phyloP scores from a whole-genome alignment of 2,113 vertebrate genomes.

The Trichechus manatus region DNA sequence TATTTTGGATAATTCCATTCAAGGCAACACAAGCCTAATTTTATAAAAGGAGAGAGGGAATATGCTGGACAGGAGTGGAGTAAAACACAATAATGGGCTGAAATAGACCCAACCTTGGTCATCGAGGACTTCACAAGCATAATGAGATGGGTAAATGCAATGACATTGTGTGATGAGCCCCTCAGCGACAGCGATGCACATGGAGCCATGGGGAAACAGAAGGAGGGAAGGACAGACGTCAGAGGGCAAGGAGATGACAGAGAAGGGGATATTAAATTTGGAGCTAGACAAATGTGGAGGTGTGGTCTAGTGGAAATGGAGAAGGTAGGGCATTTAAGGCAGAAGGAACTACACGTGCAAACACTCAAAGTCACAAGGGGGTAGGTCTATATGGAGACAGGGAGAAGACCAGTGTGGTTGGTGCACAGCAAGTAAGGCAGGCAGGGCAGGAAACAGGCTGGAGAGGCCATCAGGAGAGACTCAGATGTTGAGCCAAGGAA shows the following conservation, averaged over 20 bases:
- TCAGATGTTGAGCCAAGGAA: not conserved
- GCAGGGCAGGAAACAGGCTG: not conserved
- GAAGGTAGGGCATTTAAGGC: not conserved
- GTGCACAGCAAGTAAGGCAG: not conserved
- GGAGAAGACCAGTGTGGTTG: not conserved
- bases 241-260: not conserved
- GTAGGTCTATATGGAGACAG: not conserved
- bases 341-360: not conserved
- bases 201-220: rapidly evolving
- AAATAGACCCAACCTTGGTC: not conserved
- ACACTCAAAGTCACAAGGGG: not conserved
- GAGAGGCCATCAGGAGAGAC: no score
- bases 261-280: not conserved
- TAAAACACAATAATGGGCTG: not conserved
- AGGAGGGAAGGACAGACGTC: not conserved
- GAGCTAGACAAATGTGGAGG: not conserved
- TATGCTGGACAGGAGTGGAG: not conserved
- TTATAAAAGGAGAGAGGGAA: not conserved
- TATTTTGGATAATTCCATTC: not conserved
- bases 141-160: not conserved
- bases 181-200: not conserved
- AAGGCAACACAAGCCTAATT: not conserved
- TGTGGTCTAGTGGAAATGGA: not conserved
- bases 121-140: not conserved
- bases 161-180: not conserved